phyloP scores from a whole-genome alignment of 2,797 vertebrate species.

The Notamacropus eugenii region DNA sequence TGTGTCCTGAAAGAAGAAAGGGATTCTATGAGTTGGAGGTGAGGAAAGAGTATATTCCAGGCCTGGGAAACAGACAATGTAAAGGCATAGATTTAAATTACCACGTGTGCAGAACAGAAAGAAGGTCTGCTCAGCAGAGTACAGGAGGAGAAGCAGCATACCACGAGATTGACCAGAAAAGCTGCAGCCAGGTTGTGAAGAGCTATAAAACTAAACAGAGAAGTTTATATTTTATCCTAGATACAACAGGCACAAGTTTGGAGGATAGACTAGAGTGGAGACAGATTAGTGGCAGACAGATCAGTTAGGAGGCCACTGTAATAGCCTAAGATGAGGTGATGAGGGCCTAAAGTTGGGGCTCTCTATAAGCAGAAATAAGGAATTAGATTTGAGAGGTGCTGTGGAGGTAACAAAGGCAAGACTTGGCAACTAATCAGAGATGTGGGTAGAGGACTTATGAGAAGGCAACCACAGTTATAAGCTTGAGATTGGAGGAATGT shows the following conservation, averaged over 20 bases:
- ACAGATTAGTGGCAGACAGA: not conserved
- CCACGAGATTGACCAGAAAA: not conserved
- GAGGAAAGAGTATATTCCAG: not conserved
- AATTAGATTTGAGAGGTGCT: not conserved
- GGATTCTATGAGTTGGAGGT: not conserved
- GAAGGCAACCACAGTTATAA: not conserved
- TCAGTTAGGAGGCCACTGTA: not conserved
- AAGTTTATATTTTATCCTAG: not conserved
- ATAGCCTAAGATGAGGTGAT: not conserved
- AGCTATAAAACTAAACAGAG: not conserved
- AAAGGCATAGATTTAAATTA: not conserved
- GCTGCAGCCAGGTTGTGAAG: not conserved
- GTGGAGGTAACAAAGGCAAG: not conserved
- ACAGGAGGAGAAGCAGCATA: not conserved
- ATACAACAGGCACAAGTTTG: not conserved
- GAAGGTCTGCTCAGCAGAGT: not conserved
- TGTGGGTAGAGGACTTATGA: not conserved
- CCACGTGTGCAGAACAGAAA: not conserved
- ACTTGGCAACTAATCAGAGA: not conserved
- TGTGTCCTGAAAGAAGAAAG: not conserved
- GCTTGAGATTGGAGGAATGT: not conserved
- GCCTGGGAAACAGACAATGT: not conserved
- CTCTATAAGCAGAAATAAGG: not conserved
- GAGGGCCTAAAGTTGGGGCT: not conserved
- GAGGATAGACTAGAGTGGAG: not conserved